phyloP scores from a whole-genome alignment of 2,888 invertebrate species.

The Epinotia brunnichana region DNA sequence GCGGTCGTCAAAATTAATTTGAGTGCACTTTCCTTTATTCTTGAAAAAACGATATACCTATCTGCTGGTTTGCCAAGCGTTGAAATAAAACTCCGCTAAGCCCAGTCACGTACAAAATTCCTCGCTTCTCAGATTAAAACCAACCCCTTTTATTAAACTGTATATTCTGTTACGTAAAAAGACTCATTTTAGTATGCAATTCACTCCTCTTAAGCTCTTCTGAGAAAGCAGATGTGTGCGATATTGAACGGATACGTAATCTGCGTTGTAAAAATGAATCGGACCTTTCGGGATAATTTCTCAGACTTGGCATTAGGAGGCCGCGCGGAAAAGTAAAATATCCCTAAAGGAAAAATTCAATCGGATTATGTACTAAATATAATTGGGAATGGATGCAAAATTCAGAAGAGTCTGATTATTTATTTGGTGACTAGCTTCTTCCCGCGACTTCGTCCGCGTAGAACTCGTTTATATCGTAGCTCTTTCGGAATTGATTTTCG shows the following conservation, averaged over 20 bases:
- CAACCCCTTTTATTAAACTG: slow-evolving; percentile 23
- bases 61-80: background rate
- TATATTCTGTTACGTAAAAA: slow-evolving; percentile 27
- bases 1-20: too few species aligned
- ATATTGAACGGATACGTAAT: slow-evolving; percentile 37
- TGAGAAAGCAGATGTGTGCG: background rate
- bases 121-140: slow-evolving; percentile 23
- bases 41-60: background rate
- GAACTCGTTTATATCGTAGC: too few species aligned
- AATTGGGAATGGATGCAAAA: too few species aligned
- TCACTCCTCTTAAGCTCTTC: background rate
- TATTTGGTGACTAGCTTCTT: too few species aligned
- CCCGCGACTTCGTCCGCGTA: too few species aligned
- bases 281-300: slow-evolving; percentile 31
- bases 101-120: slow-evolving; percentile 28
- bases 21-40: background rate
- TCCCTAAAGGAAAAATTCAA: background rate
- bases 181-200: slow-evolving; percentile 2
- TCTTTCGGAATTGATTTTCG: too few species aligned
- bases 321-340: background rate
- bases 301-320: slow-evolving; percentile 13
- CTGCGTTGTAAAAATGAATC: slow-evolving; percentile 40
- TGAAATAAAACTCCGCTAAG: slow-evolving; percentile 17
- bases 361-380: background rate
- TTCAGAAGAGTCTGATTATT: too few species aligned